phyloP scores from a whole-genome alignment of 2,113 vertebrate genomes.

The Phalacrocorax brasilianus region DNA sequence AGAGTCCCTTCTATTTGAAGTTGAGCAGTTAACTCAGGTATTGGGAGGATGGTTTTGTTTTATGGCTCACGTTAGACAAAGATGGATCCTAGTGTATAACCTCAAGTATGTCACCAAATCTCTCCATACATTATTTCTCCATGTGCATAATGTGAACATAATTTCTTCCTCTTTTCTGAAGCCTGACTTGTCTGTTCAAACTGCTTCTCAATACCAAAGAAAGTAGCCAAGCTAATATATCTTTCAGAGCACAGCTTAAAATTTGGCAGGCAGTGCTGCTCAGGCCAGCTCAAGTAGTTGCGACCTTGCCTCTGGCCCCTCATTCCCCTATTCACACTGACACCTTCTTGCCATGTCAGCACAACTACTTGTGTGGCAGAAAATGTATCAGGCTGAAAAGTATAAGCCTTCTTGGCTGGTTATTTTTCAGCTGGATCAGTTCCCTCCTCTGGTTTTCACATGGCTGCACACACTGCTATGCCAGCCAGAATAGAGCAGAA shows the following conservation, averaged over 20 bases:
- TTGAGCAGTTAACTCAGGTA: neutral
- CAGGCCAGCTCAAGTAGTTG: neutral
- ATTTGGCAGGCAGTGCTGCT: neutral
- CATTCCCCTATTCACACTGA: neutral
- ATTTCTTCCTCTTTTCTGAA: neutral
- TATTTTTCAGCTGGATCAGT: neutral
- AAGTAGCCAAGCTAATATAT: neutral
- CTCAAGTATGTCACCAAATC: neutral
- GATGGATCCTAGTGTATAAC: neutral
- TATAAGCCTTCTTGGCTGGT: neutral
- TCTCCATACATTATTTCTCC: neutral
- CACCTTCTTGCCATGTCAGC: neutral
- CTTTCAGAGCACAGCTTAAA: neutral
- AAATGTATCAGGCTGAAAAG: neutral
- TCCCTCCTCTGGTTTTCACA: neutral
- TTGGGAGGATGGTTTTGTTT: neutral
- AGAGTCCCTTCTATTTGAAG: neutral
- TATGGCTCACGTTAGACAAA: neutral
- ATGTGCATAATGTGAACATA: neutral
- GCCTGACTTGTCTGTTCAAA: neutral
- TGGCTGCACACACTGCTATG: neutral
- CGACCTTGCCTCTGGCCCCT: neutral
- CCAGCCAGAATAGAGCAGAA: neutral
- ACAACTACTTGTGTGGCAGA: neutral
- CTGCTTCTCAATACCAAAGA: neutral